Base-by-base conservation (phyloP, 2,113 vertebrate genomes). In the Calyptommatus sinebrachiatus region DNA sequence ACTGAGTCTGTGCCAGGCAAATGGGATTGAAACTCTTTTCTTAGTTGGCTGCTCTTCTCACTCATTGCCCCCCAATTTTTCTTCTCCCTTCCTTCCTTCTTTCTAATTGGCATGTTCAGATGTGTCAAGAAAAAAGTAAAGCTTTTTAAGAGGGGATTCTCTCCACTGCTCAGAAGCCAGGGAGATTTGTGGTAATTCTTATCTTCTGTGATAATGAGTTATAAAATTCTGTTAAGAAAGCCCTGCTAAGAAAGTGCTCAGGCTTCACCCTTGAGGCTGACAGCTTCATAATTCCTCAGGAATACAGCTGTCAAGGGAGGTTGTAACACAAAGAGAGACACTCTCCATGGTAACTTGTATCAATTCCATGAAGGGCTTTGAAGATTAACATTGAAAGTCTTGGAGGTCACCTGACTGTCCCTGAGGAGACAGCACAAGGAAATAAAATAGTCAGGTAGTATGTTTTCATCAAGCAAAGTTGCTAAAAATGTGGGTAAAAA, bases 221-320 rank as follows among this genome's bases (percentile, higher is more conserved):
- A 89, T 87, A 89, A 89, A 91, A 83, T 75, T 82, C 76, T 85
- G 35, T 83, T 85, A 85, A 90, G 85, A 50, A 89, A 82, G 84
- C 80, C 81, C 76, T 66, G 79, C 80, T 85, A 90, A 87, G 35
- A 41, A 78, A 89, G 77, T 84, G 76, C 87, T 86, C 75, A 74
- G 81, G 84, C 85, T 91, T 92, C 86, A 88, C 85, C 87, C 81
- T 89, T 88, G 87, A 92, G 88, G 85, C 72, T 90, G 90, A 90
- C 91, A 92, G 87, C 84, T 92, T 90, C 91, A 89, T 92, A 89
- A 91, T 81, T 91, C 88, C 85, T 85, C 78, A 87, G 78, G 79
- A 90, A 85, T 81, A 84, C 86, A 86, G 89, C 89, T 91, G 88
- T 89, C 89, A 90, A 74, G 78, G 89, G 85, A 86, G 72, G 87